phyloP scores from a whole-genome alignment of 64 coral and sea anemone genomes.

The Montipora efflorescens region DNA sequence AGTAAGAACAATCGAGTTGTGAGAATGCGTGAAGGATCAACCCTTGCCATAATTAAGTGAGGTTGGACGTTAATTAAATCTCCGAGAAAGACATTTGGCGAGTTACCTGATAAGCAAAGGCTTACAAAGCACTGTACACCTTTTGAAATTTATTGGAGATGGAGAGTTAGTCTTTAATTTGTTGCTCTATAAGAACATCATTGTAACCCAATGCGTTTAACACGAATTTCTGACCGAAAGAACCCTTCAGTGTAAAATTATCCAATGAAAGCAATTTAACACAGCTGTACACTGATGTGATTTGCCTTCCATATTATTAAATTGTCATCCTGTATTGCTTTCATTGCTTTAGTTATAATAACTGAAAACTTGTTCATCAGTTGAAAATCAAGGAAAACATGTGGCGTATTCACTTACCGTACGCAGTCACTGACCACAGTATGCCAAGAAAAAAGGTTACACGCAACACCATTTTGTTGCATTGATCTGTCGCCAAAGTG shows the following conservation, averaged over 20 bases:
- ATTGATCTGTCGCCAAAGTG: neutral
- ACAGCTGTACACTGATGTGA: neutral
- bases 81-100: conserved; percentile 6
- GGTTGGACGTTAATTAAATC: conserved; percentile 53
- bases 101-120: neutral
- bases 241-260: neutral
- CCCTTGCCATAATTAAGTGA: conserved; percentile 7
- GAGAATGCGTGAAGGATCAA: neutral
- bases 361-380: neutral
- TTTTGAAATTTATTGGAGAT: neutral
- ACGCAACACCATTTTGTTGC: neutral
- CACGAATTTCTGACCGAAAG: neutral
- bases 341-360: neutral
- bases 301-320: no score
- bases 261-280: neutral
- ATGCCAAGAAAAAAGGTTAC: neutral
- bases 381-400: neutral
- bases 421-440: neutral
- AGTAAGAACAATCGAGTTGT: neutral
- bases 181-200: neutral
- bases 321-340: no score
- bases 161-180: neutral
- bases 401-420: conserved; percentile 7
- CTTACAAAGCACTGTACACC: neutral
- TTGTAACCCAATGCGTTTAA: no score